Base-by-base conservation (phyloP, 2,888 invertebrate species). In the Apotomis turbidana region DNA sequence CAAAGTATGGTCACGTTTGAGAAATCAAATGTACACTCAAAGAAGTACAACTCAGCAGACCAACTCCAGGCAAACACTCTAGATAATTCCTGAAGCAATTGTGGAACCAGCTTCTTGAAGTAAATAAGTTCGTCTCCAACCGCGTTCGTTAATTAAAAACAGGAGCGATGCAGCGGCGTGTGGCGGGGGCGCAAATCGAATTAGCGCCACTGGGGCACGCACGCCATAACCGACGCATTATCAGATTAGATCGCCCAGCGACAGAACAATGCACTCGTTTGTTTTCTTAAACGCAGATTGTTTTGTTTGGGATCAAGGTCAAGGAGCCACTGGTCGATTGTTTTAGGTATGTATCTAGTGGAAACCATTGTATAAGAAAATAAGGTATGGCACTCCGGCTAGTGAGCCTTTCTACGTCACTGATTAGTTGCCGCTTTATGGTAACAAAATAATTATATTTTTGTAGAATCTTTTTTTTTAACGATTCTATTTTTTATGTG, bases 161-260 rank as follows among this genome's bases (percentile, higher is more conserved):
- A 78, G 76, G 63, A 74, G 71, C 66, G 60, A 54, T 66, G 67
- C 71, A 71, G 72, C 68, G 73, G 76, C 77, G 76, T 86, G 87
- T 87, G 87, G 85, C 84, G 79, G 82, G 85, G 85, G 83, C 77
- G 80, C 81, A 85, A 87, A 87, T 87, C 78, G 77, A 83, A 85
- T 87, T 87, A 87, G 76, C 75, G 75, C 78, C 80, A 81, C 76
- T 79, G 80, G 81, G 82, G 83, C 86, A 86, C 80, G 78, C 81
- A 79, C 81, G 80, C 85, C 85, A 85, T 86, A 86, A 85, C 86
- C 82, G 78, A 80, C 80, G 81, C 86, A 84, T 86, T 86, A 86
- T 86, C 83, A 77, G 84, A 86, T 86, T 86, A 86, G 78, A 77
- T 68, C 71, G 69, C 70, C 74, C 70, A 72, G 76, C 71, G 73